Percentiles rank a stretch among this genome's conserved stretches.
Evolutionary conservation across 2,797 vertebrate species (phyloP).

Genomic region (Thripadectes ignobilis): DNA sequence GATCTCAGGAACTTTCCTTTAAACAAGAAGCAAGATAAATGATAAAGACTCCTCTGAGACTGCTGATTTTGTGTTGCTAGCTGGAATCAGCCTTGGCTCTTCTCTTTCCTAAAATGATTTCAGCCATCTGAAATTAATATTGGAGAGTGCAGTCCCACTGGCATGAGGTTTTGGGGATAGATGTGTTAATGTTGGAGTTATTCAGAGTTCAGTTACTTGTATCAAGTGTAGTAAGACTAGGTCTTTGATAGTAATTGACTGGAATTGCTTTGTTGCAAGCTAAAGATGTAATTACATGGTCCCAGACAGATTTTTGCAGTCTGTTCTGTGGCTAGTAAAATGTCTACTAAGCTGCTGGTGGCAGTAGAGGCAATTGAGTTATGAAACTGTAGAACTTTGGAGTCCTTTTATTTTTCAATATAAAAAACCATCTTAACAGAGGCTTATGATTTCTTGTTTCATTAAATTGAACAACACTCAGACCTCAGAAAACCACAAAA

Average conservation of each 20-base stretch:
- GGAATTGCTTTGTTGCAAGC: neutral
- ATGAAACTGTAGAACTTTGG: neutral
- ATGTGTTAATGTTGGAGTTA: neutral
- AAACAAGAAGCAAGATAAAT: neutral
- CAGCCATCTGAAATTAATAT: neutral
- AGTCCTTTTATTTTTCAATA: neutral
- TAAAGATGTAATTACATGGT: neutral
- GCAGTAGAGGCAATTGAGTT: neutral
- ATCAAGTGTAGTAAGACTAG: neutral
- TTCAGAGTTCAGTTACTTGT: neutral
- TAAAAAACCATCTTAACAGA: neutral
- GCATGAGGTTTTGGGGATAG: neutral
- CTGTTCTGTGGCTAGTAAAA: neutral
- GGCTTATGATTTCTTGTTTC: neutral
- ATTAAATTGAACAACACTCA: neutral
- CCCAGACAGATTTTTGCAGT: neutral
- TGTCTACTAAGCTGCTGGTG: neutral
- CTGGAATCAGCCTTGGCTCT: neutral
- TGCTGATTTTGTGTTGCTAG: neutral
- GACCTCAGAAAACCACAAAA: constrained; percentile 9
- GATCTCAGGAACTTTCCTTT: neutral
- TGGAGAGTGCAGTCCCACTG: neutral
- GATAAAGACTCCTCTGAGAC: neutral
- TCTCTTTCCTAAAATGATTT: neutral
- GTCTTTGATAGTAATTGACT: neutral